Percentiles rank a stretch among this genome's conserved stretches.
phyloP scores from a whole-genome alignment of 2,113 vertebrate species.

The Nesoenas mayeri region DNA sequence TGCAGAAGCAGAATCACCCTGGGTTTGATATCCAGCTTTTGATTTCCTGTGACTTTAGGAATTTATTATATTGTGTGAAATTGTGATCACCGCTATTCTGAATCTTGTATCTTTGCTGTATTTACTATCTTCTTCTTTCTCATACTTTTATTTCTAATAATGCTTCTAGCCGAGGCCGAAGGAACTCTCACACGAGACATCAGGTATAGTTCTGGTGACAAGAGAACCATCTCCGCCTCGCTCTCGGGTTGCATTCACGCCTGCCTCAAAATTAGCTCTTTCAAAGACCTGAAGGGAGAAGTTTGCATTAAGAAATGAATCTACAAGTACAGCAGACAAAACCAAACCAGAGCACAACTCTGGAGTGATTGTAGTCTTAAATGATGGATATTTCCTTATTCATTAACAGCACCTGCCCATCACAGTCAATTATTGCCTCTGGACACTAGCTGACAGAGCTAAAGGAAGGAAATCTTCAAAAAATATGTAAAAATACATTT shows the following conservation, averaged over 20 bases:
- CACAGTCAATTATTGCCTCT: not conserved
- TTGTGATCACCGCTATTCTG: constrained; percentile 64
- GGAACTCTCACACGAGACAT: constrained; percentile 97
- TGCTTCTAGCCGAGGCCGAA: constrained; percentile 94
- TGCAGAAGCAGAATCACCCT: not conserved
- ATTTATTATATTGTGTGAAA: constrained; percentile 77
- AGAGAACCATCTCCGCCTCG: constrained; percentile 2
- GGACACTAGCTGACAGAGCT: not conserved
- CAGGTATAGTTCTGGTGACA: constrained; percentile 86
- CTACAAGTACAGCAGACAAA: not conserved
- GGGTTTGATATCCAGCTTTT: constrained; percentile 22
- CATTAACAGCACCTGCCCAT: not conserved
- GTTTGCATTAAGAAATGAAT: constrained; percentile 74
- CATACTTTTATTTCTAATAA: constrained; percentile 78
- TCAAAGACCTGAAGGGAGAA: constrained; percentile 53
- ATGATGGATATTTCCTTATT: not conserved
- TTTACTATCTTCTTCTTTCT: constrained; percentile 79
- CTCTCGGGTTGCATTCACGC: constrained; percentile 34
- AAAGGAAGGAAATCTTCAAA: not conserved
- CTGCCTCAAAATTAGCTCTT: constrained; percentile 51
- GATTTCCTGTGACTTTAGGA: constrained; percentile 76
- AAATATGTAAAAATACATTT: not conserved
- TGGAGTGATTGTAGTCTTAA: not conserved
- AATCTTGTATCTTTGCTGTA: constrained; percentile 73
- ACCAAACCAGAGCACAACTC: not conserved